These are phyloP conservation scores for Boulengeromyrus knoepffleri DNA, from an alignment of 2,113 vertebrate genomes.

Conservation along the genomic window DNA sequence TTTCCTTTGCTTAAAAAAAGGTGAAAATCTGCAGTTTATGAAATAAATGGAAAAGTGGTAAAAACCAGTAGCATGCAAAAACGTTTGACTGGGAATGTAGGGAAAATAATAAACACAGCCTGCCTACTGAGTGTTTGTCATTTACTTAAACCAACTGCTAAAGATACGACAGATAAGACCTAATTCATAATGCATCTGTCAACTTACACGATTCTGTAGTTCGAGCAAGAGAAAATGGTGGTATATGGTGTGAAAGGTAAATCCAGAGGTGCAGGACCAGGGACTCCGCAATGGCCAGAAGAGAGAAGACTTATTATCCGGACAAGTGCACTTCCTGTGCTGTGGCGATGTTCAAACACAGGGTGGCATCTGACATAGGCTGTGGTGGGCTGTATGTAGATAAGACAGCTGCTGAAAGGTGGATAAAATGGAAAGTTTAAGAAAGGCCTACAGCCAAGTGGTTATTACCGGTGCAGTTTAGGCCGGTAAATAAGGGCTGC, in stretches of 20 bases:
- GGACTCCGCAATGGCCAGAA: background rate
- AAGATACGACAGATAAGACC: background rate
- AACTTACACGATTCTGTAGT: background rate
- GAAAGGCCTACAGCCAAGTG: background rate
- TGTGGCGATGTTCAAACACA: background rate
- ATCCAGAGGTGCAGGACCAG: background rate
- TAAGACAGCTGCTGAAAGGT: background rate
- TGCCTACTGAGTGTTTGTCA: background rate
- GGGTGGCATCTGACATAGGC: background rate
- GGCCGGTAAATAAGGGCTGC: background rate
- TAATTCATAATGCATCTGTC: background rate
- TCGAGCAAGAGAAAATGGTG: background rate
- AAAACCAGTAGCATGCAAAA: no score
- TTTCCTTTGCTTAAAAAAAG: no score
- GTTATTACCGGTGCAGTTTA: background rate
- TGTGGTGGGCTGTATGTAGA: background rate
- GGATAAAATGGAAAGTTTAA: background rate
- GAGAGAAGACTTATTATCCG: background rate
- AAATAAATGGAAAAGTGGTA: no score
- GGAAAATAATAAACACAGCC: background rate
- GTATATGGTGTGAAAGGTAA: background rate
- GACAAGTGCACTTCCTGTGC: background rate
- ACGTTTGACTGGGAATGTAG: no score
- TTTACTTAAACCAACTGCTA: background rate
- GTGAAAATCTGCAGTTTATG: no score